These are phyloP conservation scores for Chaetogeoica ovagalla DNA, from an alignment of 2,888 invertebrate species.

Conservation along the genomic window DNA sequence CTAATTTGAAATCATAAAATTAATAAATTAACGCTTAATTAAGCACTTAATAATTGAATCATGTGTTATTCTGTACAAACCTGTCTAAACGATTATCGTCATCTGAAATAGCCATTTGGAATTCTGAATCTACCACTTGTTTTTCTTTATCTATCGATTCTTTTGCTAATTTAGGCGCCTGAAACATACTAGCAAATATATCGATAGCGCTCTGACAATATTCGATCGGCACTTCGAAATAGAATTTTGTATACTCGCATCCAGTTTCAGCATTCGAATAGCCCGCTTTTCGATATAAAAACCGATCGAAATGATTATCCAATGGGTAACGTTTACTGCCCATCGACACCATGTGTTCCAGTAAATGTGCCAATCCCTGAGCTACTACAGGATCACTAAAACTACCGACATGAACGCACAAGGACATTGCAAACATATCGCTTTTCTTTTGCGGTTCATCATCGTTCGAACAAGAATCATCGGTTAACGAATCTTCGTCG, in stretches of 20 bases:
- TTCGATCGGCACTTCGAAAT: slow-evolving; percentile 84
- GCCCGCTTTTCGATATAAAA: slow-evolving; percentile 81
- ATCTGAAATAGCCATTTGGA: slow-evolving; percentile 62
- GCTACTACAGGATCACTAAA: slow-evolving; percentile 77
- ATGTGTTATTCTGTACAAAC: slow-evolving; percentile 22
- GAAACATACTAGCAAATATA: slow-evolving; percentile 86
- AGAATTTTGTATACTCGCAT: slow-evolving; percentile 82
- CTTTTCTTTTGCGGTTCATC: slow-evolving; percentile 12
- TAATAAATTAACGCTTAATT: slow-evolving; percentile 9
- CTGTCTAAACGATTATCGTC: slow-evolving; percentile 47
- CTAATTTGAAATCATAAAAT: slow-evolving; percentile 32
- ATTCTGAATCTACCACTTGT: slow-evolving; percentile 89
- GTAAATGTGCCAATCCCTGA: slow-evolving; percentile 81
- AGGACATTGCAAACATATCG: slow-evolving; percentile 53
- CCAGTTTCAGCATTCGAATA: slow-evolving; percentile 86
- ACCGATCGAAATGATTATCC: slow-evolving; percentile 83
- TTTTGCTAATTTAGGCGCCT: slow-evolving; percentile 79
- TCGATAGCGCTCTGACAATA: slow-evolving; percentile 76
- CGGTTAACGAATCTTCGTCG: slow-evolving; percentile 3
- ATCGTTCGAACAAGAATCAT: slow-evolving; percentile 1
- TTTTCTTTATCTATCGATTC: slow-evolving; percentile 85
- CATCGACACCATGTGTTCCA: slow-evolving; percentile 95
- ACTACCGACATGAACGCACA: slow-evolving; percentile 76
- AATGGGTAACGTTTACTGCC: slow-evolving; percentile 85
- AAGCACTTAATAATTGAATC: no score